A percentile compares a stretch with the other conserved stretches of the same genome.
phyloP scores from a whole-genome alignment of 30 jellyfish, hydroid and myxozoan genomes.

The Morbakka virulenta region DNA sequence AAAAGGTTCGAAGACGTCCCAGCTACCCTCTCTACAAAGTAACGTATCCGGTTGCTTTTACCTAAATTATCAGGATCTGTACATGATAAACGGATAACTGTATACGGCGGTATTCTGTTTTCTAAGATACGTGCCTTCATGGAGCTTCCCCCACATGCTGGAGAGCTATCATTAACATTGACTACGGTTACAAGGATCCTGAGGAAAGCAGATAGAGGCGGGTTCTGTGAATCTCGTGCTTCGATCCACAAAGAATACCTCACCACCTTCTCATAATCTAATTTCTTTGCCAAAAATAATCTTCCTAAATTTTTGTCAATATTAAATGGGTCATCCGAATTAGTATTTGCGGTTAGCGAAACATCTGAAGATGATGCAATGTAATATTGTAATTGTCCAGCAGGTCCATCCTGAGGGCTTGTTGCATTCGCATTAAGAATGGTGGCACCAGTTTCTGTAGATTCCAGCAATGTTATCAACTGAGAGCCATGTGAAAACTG shows the following conservation, averaged over 20 bases:
- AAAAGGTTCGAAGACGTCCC: slow-evolving; percentile 23
- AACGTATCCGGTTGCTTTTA: slow-evolving; percentile 28
- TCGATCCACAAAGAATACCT: slow-evolving; percentile 63
- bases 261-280: slow-evolving; percentile 57
- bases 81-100: slow-evolving; percentile 39
- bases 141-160: slow-evolving; percentile 32
- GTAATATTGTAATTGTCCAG: slow-evolving; percentile 32
- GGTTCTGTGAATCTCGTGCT: slow-evolving; percentile 69
- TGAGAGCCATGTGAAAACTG: slow-evolving; percentile 39
- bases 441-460: slow-evolving; percentile 39
- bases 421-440: slow-evolving; percentile 63
- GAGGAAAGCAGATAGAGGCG: slow-evolving; percentile 63
- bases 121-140: slow-evolving; percentile 24
- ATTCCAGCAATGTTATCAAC: slow-evolving; percentile 55
- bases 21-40: slow-evolving; percentile 6
- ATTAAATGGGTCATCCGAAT: slow-evolving; percentile 10
- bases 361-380: slow-evolving; percentile 18
- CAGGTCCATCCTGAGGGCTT: slow-evolving; percentile 54
- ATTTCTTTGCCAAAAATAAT: not conserved
- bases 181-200: slow-evolving; percentile 36
- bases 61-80: slow-evolving; percentile 49
- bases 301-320: slow-evolving; percentile 23
- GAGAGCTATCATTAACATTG: slow-evolving; percentile 66
- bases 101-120: slow-evolving; percentile 35
- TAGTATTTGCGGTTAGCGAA: not conserved